Evolutionary conservation across 2,888 invertebrate species (phyloP).

Genomic region (Oasisia sp.): DNA sequence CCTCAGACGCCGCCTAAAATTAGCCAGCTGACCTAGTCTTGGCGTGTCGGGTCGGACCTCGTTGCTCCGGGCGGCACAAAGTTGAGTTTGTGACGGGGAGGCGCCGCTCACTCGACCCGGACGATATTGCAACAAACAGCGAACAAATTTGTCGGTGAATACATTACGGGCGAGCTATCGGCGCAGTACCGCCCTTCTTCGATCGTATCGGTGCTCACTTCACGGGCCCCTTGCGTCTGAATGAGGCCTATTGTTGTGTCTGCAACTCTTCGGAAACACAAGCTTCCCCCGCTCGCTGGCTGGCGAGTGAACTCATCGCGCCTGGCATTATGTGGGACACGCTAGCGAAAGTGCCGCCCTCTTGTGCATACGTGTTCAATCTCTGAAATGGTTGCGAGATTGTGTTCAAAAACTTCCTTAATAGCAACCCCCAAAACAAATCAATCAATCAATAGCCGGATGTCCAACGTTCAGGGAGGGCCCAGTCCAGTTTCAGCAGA

Average conservation of each 20-base stretch:
- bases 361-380: background rate
- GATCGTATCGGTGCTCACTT: background rate
- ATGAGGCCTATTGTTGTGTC: background rate
- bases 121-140: background rate
- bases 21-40: slow-evolving; percentile 10
- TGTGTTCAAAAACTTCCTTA: background rate
- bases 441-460: no score
- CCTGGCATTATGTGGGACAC: background rate
- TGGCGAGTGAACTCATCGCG: background rate
- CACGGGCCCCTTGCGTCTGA: slow-evolving; percentile 10
- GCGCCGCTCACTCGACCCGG: background rate
- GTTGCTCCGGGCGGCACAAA: background rate
- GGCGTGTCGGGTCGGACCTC: background rate
- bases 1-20: slow-evolving; percentile 14
- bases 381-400: background rate
- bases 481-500: no score
- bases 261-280: slow-evolving; percentile 3
- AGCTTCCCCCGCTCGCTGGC: background rate
- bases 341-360: background rate
- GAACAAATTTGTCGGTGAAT: slow-evolving; percentile 13
- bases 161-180: slow-evolving; percentile 6
- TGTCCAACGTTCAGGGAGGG: no score
- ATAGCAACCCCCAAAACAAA: no score
- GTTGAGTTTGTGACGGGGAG: background rate
- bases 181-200: slow-evolving; percentile 5